Conservation (phyloP, 2,113 vertebrate species). For the Kryptolebias marmoratus region DNA sequence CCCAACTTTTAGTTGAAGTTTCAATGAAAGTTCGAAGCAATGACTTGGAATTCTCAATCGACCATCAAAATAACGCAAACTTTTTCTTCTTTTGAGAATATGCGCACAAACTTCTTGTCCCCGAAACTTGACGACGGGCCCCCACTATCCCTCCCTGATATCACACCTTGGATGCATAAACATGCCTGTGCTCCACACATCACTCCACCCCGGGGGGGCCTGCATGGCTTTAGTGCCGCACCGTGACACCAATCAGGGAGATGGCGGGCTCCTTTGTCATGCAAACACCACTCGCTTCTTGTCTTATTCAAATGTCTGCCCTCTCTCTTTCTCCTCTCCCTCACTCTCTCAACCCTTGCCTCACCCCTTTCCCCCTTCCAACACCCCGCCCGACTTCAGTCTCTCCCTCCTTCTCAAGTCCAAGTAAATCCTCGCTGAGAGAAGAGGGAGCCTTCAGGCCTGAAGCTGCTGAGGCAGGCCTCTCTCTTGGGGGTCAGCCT, state of each 20-base stretch:
- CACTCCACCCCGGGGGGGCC: conserved; percentile 71
- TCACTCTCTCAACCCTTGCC: conserved; percentile 62
- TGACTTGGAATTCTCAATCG: not conserved
- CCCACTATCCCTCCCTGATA: conserved; percentile 68
- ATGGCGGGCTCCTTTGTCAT: conserved; percentile 84
- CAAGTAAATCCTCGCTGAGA: conserved; percentile 79
- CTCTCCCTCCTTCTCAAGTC: conserved; percentile 75
- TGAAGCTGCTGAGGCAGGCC: conserved; percentile 67
- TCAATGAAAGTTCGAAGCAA: not conserved
- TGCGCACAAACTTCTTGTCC: conserved; percentile 62
- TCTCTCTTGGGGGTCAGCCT: conserved; percentile 80
- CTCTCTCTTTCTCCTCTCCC: conserved; percentile 71
- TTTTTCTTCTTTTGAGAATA: conserved; percentile 39
- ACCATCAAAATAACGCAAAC: conserved; percentile 31
- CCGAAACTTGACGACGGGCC: conserved; percentile 64
- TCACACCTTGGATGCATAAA: conserved; percentile 85
- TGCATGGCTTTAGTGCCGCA: conserved; percentile 79
- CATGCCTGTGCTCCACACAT: conserved; percentile 80
- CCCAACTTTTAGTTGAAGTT: conserved; percentile 4
- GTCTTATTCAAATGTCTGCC: conserved; percentile 84
- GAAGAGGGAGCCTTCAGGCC: conserved; percentile 61
- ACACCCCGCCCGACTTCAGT: conserved; percentile 57
- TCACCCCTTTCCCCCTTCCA: conserved; percentile 32
- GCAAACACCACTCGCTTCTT: conserved; percentile 83
- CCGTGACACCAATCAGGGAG: conserved; percentile 86